phyloP scores from a whole-genome alignment of 2,797 vertebrate genomes.

The Sebastes flavidus region DNA sequence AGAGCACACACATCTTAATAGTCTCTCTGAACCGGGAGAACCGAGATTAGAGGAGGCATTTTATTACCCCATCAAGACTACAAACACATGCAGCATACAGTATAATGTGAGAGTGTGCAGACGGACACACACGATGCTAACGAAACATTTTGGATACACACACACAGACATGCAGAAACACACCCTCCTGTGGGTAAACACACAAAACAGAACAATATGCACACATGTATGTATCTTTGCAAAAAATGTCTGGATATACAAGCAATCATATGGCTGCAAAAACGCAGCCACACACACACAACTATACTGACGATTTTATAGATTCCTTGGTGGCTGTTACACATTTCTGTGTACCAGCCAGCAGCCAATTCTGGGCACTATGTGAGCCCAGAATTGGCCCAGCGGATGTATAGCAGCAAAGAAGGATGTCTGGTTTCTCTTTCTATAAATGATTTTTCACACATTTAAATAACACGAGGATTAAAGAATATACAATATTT shows the following conservation, averaged over 20 bases:
- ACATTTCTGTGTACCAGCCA: not conserved
- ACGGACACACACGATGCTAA: not conserved
- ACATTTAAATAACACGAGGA: not conserved
- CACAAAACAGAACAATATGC: not conserved
- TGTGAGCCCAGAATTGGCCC: not conserved
- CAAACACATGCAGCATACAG: slow-evolving; percentile 15
- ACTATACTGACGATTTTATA: not conserved
- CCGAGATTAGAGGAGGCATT: slow-evolving; percentile 53
- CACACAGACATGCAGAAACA: not conserved
- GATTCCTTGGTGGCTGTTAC: not conserved
- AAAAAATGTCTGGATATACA: not conserved
- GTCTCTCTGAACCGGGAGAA: slow-evolving; percentile 54
- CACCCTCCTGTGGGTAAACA: not conserved
- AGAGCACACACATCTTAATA: slow-evolving; percentile 59
- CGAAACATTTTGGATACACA: not conserved
- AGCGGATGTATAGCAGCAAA: not conserved
- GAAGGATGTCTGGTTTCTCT: not conserved
- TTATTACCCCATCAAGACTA: slow-evolving; percentile 49
- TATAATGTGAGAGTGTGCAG: slow-evolving; percentile 4
- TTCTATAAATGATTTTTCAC: not conserved
- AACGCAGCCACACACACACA: not conserved
- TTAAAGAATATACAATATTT: not conserved
- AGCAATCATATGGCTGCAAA: not conserved
- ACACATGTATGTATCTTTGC: not conserved
- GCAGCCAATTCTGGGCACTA: not conserved